phyloP scores from a whole-genome alignment of 1,140 invertebrate genomes.

The Anoplolepis gracilipes region DNA sequence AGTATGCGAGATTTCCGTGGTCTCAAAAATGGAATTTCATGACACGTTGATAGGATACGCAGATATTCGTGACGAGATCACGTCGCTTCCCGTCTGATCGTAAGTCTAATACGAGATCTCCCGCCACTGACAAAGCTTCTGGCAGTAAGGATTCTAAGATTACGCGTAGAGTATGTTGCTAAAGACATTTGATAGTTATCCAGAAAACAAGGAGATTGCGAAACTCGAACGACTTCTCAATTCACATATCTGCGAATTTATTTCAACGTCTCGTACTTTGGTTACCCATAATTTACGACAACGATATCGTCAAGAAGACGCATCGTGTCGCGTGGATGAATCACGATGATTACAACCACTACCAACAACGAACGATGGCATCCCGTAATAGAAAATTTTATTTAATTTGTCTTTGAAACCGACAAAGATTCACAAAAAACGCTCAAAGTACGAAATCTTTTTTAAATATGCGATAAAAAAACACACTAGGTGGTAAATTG shows the following conservation, averaged over 20 bases:
- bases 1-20: slow-evolving; percentile 45
- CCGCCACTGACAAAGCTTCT: slow-evolving; percentile 1
- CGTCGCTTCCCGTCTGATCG: not conserved
- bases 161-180: not conserved
- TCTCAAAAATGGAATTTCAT: slow-evolving; percentile 4
- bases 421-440: slow-evolving; percentile 12
- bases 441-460: slow-evolving; percentile 48
- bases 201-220: slow-evolving; percentile 31
- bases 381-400: slow-evolving; percentile 19
- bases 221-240: slow-evolving; percentile 38
- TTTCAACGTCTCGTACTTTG: slow-evolving; percentile 38
- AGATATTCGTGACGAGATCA: slow-evolving; percentile 10
- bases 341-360: not conserved
- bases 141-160: slow-evolving; percentile 52
- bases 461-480: slow-evolving; percentile 45
- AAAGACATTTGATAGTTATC: slow-evolving; percentile 31
- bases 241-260: slow-evolving; percentile 42
- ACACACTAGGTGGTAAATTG: slow-evolving; percentile 33
- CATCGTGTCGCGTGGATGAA: not conserved
- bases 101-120: slow-evolving; percentile 14
- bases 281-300: slow-evolving; percentile 42
- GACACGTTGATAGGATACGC: not conserved
- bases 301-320: not conserved
- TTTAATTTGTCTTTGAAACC: slow-evolving; percentile 40
- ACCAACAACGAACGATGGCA: slow-evolving; percentile 10